Evolutionary conservation across 2,797 vertebrate genomes (phyloP), one percentile per base, ranked within the genome.

Genomic region (Meda fulgida): DNA sequence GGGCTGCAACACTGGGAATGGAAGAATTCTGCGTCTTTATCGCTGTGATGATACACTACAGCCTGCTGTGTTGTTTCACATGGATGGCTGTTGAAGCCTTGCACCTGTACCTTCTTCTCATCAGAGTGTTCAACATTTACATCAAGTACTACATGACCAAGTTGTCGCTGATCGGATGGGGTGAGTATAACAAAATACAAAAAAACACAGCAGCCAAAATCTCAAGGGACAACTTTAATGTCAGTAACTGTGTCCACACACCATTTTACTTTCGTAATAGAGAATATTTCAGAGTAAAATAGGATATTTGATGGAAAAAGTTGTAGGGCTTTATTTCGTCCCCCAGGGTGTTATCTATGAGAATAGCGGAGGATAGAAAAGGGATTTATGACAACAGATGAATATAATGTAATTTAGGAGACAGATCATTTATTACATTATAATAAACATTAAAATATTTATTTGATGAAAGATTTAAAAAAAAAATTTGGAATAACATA

Each of bases 61-160:
- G 93, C 69, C 86, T 97, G 87, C 95, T 97, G 87, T 95, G 93
- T 88, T 93, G 90, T 84, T 97, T 97, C 92, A 96, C 95, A 84
- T 97, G 96, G 97, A 97, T 89, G 87, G 92, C 88, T 0, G 91
- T 97, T 31, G 97, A 97, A 88, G 96, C 94, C 5, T 91, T 96
- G 9, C 97, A 98, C 85, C 94, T 97, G 29, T 97, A 97, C 77
- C 88, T 97, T 0, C 88, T 97, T 29, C 87, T 95, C 0, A 82
- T 97, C 38, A 96, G 92, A 90, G 96, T 97, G 85, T 96, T 96
- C 0, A 96, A 97, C 89, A 96, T 88, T 89, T 91, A 96, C 92
- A 93, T 96, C 80, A 89, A 84, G 3, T 86, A 90, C 89, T 97
- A 97, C 92, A 88, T 96, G 90, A 11, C 83, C n/a, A 98, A 97